Evolutionary conservation across 2,113 vertebrate species (phyloP), one percentile per base, ranked within the genome.

Genomic region (Callithrix jacchus): DNA sequence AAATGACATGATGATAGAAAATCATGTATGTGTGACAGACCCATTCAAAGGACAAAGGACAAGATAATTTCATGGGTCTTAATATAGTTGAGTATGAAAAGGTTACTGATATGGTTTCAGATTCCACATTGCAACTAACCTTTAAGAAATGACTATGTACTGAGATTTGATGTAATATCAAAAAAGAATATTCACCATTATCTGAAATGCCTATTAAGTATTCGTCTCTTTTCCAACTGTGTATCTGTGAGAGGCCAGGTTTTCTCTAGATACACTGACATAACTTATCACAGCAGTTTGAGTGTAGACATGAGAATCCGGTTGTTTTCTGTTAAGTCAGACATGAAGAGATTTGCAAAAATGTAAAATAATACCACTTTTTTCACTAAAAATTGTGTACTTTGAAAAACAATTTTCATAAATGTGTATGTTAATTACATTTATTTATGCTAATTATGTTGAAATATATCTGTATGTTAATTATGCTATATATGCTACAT

Each of bases 331-430:
- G 2, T 71, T 40, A 87, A 66, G 27, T 56, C 58, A 89, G 66
- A 71, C 58, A 61, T 40, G 21, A 45, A 86, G 58, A 79, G n/a
- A 70, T 73, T 37, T 74, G 61, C 27, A 90, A 71, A 85, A 80
- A 40, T 61, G 47, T 68, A 23, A 92, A 84, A 42, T 27, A 5
- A 32, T 54, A 11, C 42, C 40, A 45, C 18, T 42, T 10, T 52
- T 96, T 91, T 87, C 16, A 35, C n/a, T 84, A 52, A 87, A 89
- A 68, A 42, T 54, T 12, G 8, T 77, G 49, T 68, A n/a, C 45
- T 79, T 93, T 83, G 71, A 83, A 80, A 77, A 92, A 80, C 32
- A 82, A n/a, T 17, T 74, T 94, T 97, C 42, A 81, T 35, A 70
- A 94, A 61, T 45, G n/a, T 42, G 18, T 87, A 37, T 16, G 20